phyloP scores from a whole-genome alignment of 92 coral and sea anemone genomes.

The Actinernus sp. region DNA sequence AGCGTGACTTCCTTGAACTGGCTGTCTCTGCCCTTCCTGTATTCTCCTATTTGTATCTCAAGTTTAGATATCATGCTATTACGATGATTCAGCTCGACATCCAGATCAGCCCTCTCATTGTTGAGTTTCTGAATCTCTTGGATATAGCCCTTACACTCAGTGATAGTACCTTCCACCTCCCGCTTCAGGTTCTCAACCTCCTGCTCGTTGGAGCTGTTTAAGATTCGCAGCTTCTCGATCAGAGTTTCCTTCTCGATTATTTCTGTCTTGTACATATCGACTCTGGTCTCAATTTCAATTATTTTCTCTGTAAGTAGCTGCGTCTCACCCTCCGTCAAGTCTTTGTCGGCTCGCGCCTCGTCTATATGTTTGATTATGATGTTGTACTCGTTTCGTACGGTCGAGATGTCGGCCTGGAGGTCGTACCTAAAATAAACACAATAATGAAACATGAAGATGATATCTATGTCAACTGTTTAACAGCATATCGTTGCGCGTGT shows the following conservation, averaged over 20 bases:
- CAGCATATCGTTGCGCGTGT: no score
- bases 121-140: slow-evolving; percentile 79
- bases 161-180: slow-evolving; percentile 67
- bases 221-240: slow-evolving; percentile 80
- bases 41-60: slow-evolving; percentile 81
- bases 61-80: slow-evolving; percentile 68
- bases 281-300: slow-evolving; percentile 74
- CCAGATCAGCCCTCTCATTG: slow-evolving; percentile 82
- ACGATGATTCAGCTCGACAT: slow-evolving; percentile 80
- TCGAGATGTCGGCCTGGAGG: slow-evolving; percentile 78
- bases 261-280: slow-evolving; percentile 82
- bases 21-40: slow-evolving; percentile 77
- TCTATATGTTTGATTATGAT: slow-evolving; percentile 68
- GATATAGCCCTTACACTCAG: slow-evolving; percentile 89
- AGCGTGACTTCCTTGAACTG: slow-evolving; percentile 57
- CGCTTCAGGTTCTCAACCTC: slow-evolving; percentile 95
- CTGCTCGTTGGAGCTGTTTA: slow-evolving; percentile 92
- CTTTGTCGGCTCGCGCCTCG: slow-evolving; percentile 72
- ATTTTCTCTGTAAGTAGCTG: slow-evolving; percentile 67
- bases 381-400: slow-evolving; percentile 76
- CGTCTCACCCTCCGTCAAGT: slow-evolving; percentile 74
- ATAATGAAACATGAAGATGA: not conserved
- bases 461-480: not conserved
- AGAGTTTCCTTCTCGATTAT: slow-evolving; percentile 90
- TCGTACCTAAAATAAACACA: slow-evolving; percentile 55